Conservation (phyloP, 2,113 vertebrate genomes). For the Psilopogon haemacephalus region DNA sequence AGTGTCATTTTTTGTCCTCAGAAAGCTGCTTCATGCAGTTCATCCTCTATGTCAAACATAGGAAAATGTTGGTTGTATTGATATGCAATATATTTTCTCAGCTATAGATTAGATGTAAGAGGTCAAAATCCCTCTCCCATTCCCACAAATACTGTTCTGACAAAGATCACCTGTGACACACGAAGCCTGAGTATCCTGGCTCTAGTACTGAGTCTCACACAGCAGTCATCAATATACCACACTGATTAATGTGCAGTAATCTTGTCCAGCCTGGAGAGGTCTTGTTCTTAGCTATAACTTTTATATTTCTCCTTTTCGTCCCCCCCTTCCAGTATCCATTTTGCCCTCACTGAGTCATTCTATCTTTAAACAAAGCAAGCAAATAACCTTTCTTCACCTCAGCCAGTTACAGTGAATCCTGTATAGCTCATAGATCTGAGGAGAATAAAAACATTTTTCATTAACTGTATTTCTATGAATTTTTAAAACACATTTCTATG, state of each 20-base stretch:
- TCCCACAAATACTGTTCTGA: background rate
- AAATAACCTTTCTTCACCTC: background rate
- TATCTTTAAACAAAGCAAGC: background rate
- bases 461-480: background rate
- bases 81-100: background rate
- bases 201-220: background rate
- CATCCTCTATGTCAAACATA: background rate
- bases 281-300: background rate
- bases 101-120: background rate
- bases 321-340: background rate
- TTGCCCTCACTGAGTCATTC: background rate
- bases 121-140: background rate
- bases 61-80: background rate
- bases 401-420: background rate
- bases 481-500: background rate
- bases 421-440: background rate
- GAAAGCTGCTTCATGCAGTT: background rate
- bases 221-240: background rate
- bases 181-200: background rate
- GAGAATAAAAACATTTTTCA: background rate
- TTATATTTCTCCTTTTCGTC: background rate
- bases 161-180: background rate
- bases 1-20: background rate
- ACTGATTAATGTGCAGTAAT: background rate
- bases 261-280: background rate